These are phyloP conservation scores for Melanotaenia maccullochi DNA, from an alignment of 2,797 vertebrate species.

Conservation along the genomic window DNA sequence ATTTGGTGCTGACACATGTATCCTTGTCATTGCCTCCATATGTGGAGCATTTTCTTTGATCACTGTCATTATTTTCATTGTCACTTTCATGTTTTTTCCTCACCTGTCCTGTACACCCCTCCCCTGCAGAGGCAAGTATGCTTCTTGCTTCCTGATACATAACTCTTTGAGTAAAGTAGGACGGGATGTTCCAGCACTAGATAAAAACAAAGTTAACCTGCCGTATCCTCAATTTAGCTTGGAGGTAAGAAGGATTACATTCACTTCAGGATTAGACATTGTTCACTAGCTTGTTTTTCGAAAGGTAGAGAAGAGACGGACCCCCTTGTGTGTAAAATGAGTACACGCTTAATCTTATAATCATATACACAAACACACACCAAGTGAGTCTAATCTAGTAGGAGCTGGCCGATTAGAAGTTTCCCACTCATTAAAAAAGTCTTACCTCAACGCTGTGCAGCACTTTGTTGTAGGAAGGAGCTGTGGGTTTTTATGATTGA, in stretches of 20 bases:
- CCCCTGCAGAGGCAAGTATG: slow-evolving; percentile 25
- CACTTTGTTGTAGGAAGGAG: not conserved
- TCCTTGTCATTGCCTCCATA: too few species aligned
- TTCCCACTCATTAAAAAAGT: slow-evolving; percentile 9
- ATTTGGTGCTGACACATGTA: not conserved
- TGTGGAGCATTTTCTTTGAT: slow-evolving; percentile 13
- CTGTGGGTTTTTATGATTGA: not conserved
- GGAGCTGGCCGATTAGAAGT: not conserved
- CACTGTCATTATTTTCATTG: slow-evolving; percentile 7
- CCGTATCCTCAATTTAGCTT: slow-evolving; percentile 83
- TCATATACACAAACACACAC: slow-evolving; percentile 29
- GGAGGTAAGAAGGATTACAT: slow-evolving; percentile 87
- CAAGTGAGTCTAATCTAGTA: slow-evolving; percentile 12
- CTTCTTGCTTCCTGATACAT: slow-evolving; percentile 64
- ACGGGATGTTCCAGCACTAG: slow-evolving; percentile 85
- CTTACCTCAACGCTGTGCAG: not conserved
- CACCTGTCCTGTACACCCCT: slow-evolving; percentile 50
- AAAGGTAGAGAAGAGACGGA: slow-evolving; percentile 60
- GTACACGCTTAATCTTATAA: not conserved
- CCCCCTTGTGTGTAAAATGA: slow-evolving; percentile 34
- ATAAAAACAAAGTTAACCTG: slow-evolving; percentile 82
- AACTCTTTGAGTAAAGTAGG: slow-evolving; percentile 84
- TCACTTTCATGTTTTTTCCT: slow-evolving; percentile 38
- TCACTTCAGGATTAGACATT: slow-evolving; percentile 84
- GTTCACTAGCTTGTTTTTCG: slow-evolving; percentile 83